phyloP scores from a whole-genome alignment of 2,113 vertebrate genomes.

The Podilymbus podiceps region DNA sequence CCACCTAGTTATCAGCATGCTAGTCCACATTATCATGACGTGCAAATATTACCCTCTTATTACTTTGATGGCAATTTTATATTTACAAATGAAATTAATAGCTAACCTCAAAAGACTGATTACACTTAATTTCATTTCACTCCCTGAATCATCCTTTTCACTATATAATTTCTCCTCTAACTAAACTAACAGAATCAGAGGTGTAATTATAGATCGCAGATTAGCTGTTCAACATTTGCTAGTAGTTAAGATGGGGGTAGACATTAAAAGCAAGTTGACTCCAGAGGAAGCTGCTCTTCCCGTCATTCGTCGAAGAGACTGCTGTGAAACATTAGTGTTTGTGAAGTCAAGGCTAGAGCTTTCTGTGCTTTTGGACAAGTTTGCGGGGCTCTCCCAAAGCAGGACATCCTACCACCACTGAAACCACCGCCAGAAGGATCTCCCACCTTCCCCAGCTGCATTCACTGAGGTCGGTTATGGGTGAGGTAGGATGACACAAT shows the following conservation, averaged over 20 bases:
- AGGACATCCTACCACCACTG: neutral
- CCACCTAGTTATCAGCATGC: constrained; percentile 5
- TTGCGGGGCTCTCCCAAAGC: neutral
- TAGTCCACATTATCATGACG: constrained; percentile 12
- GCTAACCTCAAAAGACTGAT: constrained; percentile 62
- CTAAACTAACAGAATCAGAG: constrained; percentile 37
- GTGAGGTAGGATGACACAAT: neutral
- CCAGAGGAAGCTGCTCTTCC: neutral
- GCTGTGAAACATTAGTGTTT: neutral
- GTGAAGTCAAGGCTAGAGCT: neutral
- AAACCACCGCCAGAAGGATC: neutral
- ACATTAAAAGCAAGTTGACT: neutral
- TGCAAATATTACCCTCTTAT: constrained; percentile 34
- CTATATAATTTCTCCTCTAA: constrained; percentile 37
- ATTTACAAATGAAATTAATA: constrained; percentile 71
- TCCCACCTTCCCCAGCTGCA: neutral
- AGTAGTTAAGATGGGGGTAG: neutral
- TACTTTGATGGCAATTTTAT: constrained; percentile 59
- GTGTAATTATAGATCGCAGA: constrained; percentile 45
- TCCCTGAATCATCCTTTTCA: constrained; percentile 37
- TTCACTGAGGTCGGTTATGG: neutral
- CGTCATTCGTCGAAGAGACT: neutral
- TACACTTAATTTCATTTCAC: constrained; percentile 62
- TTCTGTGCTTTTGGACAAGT: neutral
- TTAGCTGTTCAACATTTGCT: constrained; percentile 1